Evolutionary conservation across 2,888 invertebrate species (phyloP).

Genomic region (Octodonta nipae): DNA sequence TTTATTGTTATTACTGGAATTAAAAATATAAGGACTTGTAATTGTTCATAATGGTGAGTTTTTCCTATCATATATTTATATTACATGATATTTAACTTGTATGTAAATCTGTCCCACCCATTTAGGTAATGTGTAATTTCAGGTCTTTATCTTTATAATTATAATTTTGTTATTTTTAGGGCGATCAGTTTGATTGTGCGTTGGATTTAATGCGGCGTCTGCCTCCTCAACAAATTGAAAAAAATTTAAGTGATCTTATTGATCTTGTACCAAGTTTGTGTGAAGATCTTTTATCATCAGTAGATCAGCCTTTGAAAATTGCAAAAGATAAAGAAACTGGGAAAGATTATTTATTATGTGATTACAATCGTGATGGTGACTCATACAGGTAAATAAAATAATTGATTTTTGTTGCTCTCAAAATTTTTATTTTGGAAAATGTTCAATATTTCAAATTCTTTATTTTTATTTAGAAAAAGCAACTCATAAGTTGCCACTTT

Average conservation of each 20-base stretch:
- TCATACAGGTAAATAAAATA: slow-evolving; percentile 47
- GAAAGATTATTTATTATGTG: slow-evolving; percentile 94
- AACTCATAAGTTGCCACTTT: too few relatives aligned
- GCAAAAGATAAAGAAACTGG: slow-evolving; percentile 89
- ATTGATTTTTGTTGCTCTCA: background rate
- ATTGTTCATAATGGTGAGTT: too few relatives aligned
- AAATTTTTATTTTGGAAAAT: too few relatives aligned
- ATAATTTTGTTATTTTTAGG: slow-evolving; percentile 48
- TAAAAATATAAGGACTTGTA: too few relatives aligned
- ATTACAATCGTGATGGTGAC: slow-evolving; percentile 98
- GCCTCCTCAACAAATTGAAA: slow-evolving; percentile 98
- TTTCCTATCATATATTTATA: too few relatives aligned
- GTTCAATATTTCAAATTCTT: too few relatives aligned
- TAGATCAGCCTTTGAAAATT: slow-evolving; percentile 63
- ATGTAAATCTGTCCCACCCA: too few relatives aligned
- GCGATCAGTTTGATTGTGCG: slow-evolving; percentile 96
- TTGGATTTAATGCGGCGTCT: slow-evolving; percentile 96
- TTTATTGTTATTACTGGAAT: too few relatives aligned
- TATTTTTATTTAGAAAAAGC: too few relatives aligned
- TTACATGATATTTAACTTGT: too few relatives aligned
- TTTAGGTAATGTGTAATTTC: too few relatives aligned
- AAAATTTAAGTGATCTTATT: slow-evolving; percentile 93
- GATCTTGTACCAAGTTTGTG: slow-evolving; percentile 91
- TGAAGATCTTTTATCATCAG: slow-evolving; percentile 82
- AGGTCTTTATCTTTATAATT: too few relatives aligned